Evolutionary conservation across 2,113 vertebrate species (phyloP), one percentile per base, ranked within the genome.

Genomic region (Engraulis encrasicolus): DNA sequence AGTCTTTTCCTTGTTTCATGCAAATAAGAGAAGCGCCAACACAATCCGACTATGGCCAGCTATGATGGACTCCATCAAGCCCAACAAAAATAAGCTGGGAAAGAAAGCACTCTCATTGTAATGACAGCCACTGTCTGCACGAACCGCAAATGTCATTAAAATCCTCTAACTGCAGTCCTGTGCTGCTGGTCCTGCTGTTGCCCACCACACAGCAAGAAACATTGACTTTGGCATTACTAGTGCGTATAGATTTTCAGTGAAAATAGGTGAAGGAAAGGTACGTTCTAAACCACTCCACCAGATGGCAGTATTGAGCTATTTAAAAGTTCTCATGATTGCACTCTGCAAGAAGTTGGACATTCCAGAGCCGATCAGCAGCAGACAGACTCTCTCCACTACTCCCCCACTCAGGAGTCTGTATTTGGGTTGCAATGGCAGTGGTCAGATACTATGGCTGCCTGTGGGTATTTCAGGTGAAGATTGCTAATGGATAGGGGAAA

Each of bases 181-280:
- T 34, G 15, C 34, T 74, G n/a, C 17, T 27, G 17, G 9, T 74
- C 1, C 27, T 31, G 31, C 27, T 34, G 66, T 14, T 74, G 27
- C 66, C 66, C 31, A 36, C 11, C 27, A 17, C 66, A 14, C 66
- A 34, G 27, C 66, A 31, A 74, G 66, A 74, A 74, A 66, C 58
- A 66, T 74, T 74, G 66, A 74, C 66, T 74, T 74, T 74, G 66
- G 66, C 66, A 74, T 74, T 27, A 36, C 66, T 17, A 27, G 12
- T 27, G 34, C 66, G 34, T 74, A 74, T 34, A 74, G 11, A 36
- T 74, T 74, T 74, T 3, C 66, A 34, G 27, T 14, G 66, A 12
- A 61, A n/a, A 79, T 66, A 74, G 66, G 34, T 74, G 66, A 17
- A 11, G 2, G 23, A 14, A 14, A 66, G n/a, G 12, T 34, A 31